Evolutionary conservation across 1,140 invertebrate species (phyloP).

Genomic region (Drosophila melanica): DNA sequence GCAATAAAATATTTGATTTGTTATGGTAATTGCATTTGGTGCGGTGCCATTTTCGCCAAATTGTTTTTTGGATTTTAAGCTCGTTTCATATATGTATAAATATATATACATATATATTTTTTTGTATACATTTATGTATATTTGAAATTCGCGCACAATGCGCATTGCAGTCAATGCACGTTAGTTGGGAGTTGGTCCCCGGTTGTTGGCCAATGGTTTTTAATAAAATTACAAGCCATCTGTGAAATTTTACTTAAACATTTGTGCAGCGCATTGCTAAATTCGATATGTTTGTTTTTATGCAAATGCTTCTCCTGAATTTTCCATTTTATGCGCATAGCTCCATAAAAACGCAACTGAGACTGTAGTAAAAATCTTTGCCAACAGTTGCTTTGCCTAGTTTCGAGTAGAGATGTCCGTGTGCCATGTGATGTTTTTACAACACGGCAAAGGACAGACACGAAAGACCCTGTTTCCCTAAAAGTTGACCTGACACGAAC

Average conservation of each 20-base stretch:
- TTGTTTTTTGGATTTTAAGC: conserved; percentile 43
- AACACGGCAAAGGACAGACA: neutral
- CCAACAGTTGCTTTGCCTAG: neutral
- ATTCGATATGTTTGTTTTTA: conserved; percentile 50
- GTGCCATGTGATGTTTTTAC: neutral
- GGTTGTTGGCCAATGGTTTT: conserved; percentile 50
- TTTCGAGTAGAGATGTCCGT: neutral
- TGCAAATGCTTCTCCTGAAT: conserved; percentile 45
- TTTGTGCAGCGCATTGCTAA: conserved; percentile 45
- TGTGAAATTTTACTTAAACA: conserved; percentile 51
- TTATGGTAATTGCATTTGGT: conserved; percentile 75
- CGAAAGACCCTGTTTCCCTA: too few species aligned
- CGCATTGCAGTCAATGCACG: conserved; percentile 46
- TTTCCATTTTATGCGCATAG: conserved; percentile 6
- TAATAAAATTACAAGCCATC: conserved; percentile 68
- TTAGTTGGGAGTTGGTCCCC: neutral
- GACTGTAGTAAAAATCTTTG: conserved; percentile 28
- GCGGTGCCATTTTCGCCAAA: conserved; percentile 47
- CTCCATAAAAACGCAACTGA: neutral
- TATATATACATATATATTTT: conserved; percentile 2
- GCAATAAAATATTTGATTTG: conserved; percentile 79
- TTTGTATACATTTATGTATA: conserved; percentile 5
- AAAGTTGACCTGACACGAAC: too few species aligned
- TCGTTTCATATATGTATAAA: conserved; percentile 18
- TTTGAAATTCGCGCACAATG: conserved; percentile 21